phyloP scores from a whole-genome alignment of 92 coral and sea anemone species.

The Chrysogorgia sp. region DNA sequence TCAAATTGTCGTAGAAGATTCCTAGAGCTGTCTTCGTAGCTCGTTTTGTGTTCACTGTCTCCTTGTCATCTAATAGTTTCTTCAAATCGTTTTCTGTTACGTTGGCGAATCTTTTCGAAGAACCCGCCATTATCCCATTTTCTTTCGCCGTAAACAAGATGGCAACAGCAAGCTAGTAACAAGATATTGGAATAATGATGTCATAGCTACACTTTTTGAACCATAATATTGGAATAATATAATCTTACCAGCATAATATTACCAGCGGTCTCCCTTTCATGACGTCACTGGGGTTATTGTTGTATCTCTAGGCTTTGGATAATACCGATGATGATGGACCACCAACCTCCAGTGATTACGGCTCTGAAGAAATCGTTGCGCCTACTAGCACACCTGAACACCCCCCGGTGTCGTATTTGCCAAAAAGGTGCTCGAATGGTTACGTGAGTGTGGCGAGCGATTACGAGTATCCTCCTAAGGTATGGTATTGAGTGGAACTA shows the following conservation, averaged over 20 bases:
- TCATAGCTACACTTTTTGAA: too few relatives aligned
- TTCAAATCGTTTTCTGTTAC: too few relatives aligned
- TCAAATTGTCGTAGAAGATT: too few relatives aligned
- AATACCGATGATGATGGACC: slow-evolving; percentile 11
- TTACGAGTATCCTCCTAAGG: slow-evolving; percentile 15
- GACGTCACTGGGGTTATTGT: neutral
- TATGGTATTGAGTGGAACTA: neutral
- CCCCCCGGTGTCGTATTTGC: slow-evolving; percentile 15
- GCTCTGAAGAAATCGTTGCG: slow-evolving; percentile 21
- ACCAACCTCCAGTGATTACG: slow-evolving; percentile 35
- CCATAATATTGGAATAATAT: too few relatives aligned
- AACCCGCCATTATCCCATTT: neutral
- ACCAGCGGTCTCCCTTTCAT: too few relatives aligned
- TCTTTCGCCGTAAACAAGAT: too few relatives aligned
- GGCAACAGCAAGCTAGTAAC: too few relatives aligned
- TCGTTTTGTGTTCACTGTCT: too few relatives aligned
- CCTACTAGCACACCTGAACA: neutral
- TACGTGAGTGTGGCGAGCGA: slow-evolving; percentile 31
- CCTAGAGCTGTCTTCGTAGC: too few relatives aligned
- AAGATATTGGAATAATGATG: too few relatives aligned
- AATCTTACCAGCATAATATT: neutral
- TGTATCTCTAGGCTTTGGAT: neutral
- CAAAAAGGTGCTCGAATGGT: slow-evolving; percentile 21
- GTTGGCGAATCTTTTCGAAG: too few relatives aligned
- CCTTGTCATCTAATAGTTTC: too few relatives aligned